Conservation (phyloP, 2,888 invertebrate species). For the Conomelus anceps region DNA sequence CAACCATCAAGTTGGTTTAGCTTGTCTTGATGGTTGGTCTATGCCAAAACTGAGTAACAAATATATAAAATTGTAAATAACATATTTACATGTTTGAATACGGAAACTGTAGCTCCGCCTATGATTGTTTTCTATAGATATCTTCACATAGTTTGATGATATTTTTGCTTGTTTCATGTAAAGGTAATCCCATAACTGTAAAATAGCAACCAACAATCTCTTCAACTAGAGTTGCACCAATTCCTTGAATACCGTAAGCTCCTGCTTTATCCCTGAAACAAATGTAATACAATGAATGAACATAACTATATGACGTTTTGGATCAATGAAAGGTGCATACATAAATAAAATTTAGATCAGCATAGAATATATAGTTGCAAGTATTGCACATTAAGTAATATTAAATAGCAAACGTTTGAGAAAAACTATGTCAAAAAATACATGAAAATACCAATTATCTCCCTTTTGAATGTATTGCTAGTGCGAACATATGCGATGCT, state of each 20-base stretch:
- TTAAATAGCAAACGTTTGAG: no score
- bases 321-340: no score
- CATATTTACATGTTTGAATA: not conserved
- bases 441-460: no score
- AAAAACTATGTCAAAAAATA: no score
- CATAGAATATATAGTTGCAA: no score
- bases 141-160: conserved; percentile 15
- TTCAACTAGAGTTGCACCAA: conserved; percentile 75
- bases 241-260: conserved; percentile 82
- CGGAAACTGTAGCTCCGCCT: not conserved
- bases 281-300: conserved; percentile 19
- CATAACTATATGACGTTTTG: no score
- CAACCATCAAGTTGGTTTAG: no score
- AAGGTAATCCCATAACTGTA: conserved; percentile 82
- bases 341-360: no score
- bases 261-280: conserved; percentile 76
- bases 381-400: no score
- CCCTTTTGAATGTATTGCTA: no score
- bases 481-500: no score
- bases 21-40: no score
- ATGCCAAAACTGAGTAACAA: not conserved
- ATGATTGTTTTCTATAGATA: not conserved
- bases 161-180: conserved; percentile 45
- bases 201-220: conserved; percentile 78
- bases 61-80: not conserved